Conservation (phyloP, 2,797 vertebrate species). For the Phyllotis vaccarum region DNA sequence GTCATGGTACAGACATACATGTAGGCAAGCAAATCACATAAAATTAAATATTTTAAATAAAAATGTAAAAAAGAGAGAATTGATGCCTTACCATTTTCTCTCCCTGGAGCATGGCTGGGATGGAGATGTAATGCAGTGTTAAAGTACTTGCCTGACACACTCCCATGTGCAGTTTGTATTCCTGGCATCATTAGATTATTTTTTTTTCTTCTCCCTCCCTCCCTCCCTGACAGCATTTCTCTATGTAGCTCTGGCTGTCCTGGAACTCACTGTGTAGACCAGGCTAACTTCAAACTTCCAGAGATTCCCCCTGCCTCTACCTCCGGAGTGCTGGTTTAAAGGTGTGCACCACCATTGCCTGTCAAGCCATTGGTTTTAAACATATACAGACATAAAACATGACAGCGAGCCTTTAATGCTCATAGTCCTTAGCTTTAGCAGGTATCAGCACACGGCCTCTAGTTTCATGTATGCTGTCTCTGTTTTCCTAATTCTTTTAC, state of each 20-base stretch:
- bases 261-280: not conserved
- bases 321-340: not conserved
- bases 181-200: not conserved
- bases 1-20: not conserved
- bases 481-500: slow-evolving; percentile 19
- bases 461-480: not conserved
- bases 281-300: not conserved
- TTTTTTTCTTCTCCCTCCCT: too few relatives aligned
- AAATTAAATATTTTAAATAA: not conserved
- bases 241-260: too few relatives aligned
- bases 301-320: not conserved
- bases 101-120: not conserved
- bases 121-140: not conserved
- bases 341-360: not conserved
- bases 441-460: not conserved
- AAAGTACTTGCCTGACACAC: not conserved
- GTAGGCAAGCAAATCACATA: not conserved
- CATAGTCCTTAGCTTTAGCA: slow-evolving; percentile 8
- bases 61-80: not conserved
- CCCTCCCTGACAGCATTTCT: too few relatives aligned
- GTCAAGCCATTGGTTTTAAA: not conserved
- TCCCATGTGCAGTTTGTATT: too few relatives aligned
- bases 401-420: not conserved
- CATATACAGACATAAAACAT: not conserved
- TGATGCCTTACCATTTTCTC: not conserved